Base-by-base conservation (phyloP, 2,888 invertebrate genomes). In the Drosophila diplacantha region DNA sequence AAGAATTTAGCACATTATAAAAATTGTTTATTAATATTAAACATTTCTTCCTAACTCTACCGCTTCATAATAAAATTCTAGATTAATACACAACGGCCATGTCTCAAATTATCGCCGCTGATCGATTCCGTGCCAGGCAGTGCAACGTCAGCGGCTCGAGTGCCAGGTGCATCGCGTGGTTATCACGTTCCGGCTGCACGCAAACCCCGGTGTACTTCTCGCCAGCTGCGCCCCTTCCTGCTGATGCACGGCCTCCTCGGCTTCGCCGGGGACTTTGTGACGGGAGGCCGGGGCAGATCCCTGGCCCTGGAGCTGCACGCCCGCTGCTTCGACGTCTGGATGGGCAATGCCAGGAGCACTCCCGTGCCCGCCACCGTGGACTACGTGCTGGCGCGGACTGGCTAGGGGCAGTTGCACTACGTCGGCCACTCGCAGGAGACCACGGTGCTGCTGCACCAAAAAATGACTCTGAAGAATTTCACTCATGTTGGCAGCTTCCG, bases 171-270 rank as follows among this genome's bases (percentile, higher is more conserved):
- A 86, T 64, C 80, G 70, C 29, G 75, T 87, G 14, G 67, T 69
- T 54, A 86, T 32, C 80, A 87, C 11, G 83, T 87, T 44, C 85
- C 85, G 2, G 74, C 86, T n/a, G 72, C 71, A 14, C 60, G 53
- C 6, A 72, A 65, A 41, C 59, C 44, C 54, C 44, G 7, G 37
- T 43, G 43, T 44, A 34, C 32, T 7, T 2, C 51, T 29, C 22
- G 7, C 7, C 46, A n/a, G 4, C 43, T 47, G 52, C 56, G 51
- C 2, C 76, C 86, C 0, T 81, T 85, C 22, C 57, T 86, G 39
- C 74, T 86, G 32, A 86, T 86, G 86, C 87, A 87, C 35, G 86
- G 87, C 1, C 51, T 87, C 5, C 77, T 86, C 16, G 87, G 86
- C 9, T 87, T 86, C 3, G 84, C 84, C 1, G 83, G 77, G 0